A percentile compares a stretch with the other conserved stretches of the same genome.
phyloP scores from a whole-genome alignment of 2,113 vertebrate species.

The Cheirogaleus medius region DNA sequence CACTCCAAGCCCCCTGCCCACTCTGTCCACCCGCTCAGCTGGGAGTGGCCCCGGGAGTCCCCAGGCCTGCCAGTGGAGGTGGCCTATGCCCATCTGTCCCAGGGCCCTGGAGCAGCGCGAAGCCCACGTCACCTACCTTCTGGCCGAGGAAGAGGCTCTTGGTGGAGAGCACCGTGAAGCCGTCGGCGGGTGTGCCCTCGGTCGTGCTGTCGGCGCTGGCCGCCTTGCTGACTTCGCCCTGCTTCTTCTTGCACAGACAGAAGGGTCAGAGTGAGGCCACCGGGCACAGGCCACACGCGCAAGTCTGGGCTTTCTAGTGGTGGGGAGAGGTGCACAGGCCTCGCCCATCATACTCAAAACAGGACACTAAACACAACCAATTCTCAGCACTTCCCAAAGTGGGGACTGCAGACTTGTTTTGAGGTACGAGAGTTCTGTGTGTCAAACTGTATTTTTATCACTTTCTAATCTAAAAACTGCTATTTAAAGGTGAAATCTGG shows the following conservation, averaged over 20 bases:
- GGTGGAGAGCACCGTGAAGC: conserved; percentile 97
- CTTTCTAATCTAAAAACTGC: background rate
- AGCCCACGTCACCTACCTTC: conserved; percentile 89
- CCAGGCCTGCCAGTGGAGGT: background rate
- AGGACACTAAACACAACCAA: background rate
- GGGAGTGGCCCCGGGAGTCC: background rate
- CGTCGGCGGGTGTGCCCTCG: conserved; percentile 92
- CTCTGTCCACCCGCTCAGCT: background rate
- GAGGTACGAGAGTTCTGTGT: background rate
- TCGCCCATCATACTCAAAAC: background rate
- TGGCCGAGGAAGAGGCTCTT: conserved; percentile 99
- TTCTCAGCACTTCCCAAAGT: background rate
- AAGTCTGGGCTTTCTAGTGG: background rate
- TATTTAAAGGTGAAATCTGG: conserved; percentile 12
- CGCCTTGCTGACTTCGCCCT: conserved; percentile 95
- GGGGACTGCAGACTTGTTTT: background rate
- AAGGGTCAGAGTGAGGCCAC: conserved; percentile 64
- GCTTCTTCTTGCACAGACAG: conserved; percentile 89
- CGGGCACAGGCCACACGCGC: background rate
- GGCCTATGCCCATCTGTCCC: background rate
- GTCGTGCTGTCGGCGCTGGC: conserved; percentile 97
- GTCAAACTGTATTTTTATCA: background rate
- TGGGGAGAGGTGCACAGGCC: background rate
- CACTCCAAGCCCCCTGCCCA: background rate
- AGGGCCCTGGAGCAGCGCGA: background rate